These are phyloP conservation scores for Aporophyla nigra DNA, from an alignment of 2,888 invertebrate genomes.

Conservation along the genomic window DNA sequence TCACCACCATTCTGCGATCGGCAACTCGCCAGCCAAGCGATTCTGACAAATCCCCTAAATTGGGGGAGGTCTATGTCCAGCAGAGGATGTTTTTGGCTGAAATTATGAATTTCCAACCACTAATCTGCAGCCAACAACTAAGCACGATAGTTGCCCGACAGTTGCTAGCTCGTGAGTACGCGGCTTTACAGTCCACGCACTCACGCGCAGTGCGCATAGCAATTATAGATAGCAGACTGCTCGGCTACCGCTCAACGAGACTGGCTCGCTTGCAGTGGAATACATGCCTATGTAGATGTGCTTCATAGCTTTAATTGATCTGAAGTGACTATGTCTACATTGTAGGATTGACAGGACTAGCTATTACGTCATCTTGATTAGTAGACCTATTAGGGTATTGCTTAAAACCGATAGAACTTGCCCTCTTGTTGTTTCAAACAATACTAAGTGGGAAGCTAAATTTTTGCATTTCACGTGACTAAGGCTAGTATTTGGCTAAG, in stretches of 20 bases:
- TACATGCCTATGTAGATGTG: conserved; percentile 13
- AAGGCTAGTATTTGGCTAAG: neutral
- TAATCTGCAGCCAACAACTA: neutral
- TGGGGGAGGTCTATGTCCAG: too few relatives aligned
- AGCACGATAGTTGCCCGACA: neutral
- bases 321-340: conserved; percentile 5
- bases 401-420: neutral
- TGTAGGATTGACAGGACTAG: neutral
- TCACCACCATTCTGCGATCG: too few relatives aligned
- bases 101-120: too few relatives aligned
- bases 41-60: too few relatives aligned
- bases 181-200: conserved; percentile 49
- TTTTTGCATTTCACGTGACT: neutral
- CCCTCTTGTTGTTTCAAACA: neutral
- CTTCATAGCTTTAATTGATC: conserved; percentile 35
- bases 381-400: neutral
- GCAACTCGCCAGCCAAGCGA: too few relatives aligned
- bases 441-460: neutral
- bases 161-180: conserved; percentile 5
- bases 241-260: conserved; percentile 77
- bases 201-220: conserved; percentile 71
- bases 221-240: conserved; percentile 80
- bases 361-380: neutral
- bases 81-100: too few relatives aligned
- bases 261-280: conserved; percentile 58